Evolutionary conservation across 2,113 vertebrate genomes (phyloP).

Genomic region (Trematomus loennbergii): DNA sequence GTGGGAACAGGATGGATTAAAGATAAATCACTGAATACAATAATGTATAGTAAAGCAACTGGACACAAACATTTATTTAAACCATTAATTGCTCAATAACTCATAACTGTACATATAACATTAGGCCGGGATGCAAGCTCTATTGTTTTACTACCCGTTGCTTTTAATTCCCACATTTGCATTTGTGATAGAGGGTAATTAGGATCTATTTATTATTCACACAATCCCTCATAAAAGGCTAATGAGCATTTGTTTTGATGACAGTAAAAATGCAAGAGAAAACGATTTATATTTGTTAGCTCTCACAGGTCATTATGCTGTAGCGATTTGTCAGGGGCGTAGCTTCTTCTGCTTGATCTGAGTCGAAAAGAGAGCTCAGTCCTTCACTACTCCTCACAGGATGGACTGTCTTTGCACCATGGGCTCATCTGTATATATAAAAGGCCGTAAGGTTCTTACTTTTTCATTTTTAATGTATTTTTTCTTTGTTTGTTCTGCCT

Average conservation of each 20-base stretch:
- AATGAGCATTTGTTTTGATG: conserved; percentile 86
- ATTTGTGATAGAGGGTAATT: conserved; percentile 80
- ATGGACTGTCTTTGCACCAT: conserved; percentile 38
- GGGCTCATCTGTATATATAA: conserved; percentile 51
- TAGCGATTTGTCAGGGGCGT: conserved; percentile 75
- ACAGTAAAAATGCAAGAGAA: conserved; percentile 82
- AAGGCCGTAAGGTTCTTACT: background rate
- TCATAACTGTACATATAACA: conserved; percentile 50
- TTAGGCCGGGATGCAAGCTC: conserved; percentile 29
- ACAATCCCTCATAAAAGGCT: conserved; percentile 81
- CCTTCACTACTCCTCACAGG: conserved; percentile 38
- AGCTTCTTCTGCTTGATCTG: conserved; percentile 49
- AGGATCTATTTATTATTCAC: conserved; percentile 83
- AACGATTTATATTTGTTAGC: conserved; percentile 84
- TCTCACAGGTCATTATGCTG: conserved; percentile 79
- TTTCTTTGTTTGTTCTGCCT: background rate
- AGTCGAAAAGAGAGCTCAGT: conserved; percentile 32
- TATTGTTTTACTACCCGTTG: conserved; percentile 66
- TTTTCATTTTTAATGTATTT: background rate
- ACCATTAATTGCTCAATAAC: conserved; percentile 64
- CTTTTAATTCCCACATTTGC: conserved; percentile 77
- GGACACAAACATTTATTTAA: conserved; percentile 40
- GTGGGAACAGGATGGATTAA: background rate
- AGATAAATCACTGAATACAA: conserved; percentile 23
- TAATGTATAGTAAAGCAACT: conserved; percentile 50